Base-by-base conservation (phyloP, 2,113 vertebrate species). In the Herpetotheres cachinnans region DNA sequence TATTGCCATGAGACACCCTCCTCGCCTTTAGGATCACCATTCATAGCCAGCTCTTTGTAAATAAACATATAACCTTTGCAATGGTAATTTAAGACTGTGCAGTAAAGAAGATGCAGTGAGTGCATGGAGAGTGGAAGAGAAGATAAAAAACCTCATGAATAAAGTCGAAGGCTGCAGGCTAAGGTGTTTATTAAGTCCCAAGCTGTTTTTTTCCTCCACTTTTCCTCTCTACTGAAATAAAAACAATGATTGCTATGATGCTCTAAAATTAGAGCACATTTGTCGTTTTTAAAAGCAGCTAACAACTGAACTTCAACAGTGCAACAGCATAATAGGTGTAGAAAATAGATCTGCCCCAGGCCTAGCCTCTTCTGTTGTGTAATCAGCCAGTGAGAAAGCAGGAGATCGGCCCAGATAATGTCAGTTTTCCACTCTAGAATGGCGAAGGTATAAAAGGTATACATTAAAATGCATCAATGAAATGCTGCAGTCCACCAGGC, bases 31-130 rank as follows among this genome's bases (percentile, higher is more conserved):
- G 91, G 95, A 98, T 96, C 95, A 87, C 95, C 96, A 96, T 93
- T 97, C 97, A 90, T 91, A 93, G 97, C 92, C 83, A 85, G 95
- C 93, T 97, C 95, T 98, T 98, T 97, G 98, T 98, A 98, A 98
- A 98, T 98, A 98, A 98, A 98, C 98, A 98, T 97, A 98, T 97
- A 98, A 98, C 98, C 98, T 98, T 98, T 97, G 97, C 97, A 97
- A 98, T 98, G 97, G 97, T 98, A 98, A 98, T 98, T 98, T 98
- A 98, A 98, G 97, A 96, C 96, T 90, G 89, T 63, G 96, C 96
- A 97, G 98, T 98, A 97, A 97, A 98, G 98, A 97, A 98, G 97
- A 98, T 93, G 90, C 95, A 93, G 90, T 96, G 97, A 98, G 96
- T 86, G 90, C 92, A 90, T 83, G 46, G 77, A 97, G 97, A 98